Percentiles rank a stretch among this genome's conserved stretches.
Evolutionary conservation across 1,140 invertebrate genomes (phyloP).

Genomic region (Macrotrachela quadricornifera): DNA sequence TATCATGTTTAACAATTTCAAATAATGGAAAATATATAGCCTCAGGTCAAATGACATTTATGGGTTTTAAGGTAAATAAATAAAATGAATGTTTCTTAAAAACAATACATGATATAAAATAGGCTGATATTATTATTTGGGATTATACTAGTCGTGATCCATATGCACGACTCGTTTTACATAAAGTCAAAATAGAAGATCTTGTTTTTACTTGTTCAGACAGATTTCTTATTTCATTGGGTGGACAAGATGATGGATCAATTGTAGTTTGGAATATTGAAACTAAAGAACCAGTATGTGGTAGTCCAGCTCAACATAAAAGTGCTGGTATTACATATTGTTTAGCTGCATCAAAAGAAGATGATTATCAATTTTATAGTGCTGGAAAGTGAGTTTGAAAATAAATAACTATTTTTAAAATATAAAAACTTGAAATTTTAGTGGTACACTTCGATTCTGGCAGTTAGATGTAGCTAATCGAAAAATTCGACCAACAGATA

Average conservation of each 20-base stretch:
- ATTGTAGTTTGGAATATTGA: slow-evolving; percentile 30
- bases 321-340: slow-evolving; percentile 28
- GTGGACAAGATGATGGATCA: slow-evolving; percentile 66
- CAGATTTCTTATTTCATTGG: slow-evolving; percentile 55
- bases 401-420: background rate
- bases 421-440: slow-evolving; percentile 17
- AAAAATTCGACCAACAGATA: slow-evolving; percentile 45
- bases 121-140: slow-evolving; percentile 64
- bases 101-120: slow-evolving; percentile 1
- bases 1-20: slow-evolving; percentile 57
- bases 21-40: slow-evolving; percentile 53
- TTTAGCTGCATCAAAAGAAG: slow-evolving; percentile 20
- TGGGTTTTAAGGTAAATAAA: slow-evolving; percentile 52
- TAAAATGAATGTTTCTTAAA: background rate
- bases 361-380: slow-evolving; percentile 28
- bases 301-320: slow-evolving; percentile 25
- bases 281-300: slow-evolving; percentile 27
- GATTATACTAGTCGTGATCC: slow-evolving; percentile 43
- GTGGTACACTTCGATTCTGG: slow-evolving; percentile 52
- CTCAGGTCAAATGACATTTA: slow-evolving; percentile 65
- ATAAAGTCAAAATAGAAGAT: slow-evolving; percentile 61
- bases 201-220: slow-evolving; percentile 57
- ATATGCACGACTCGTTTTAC: slow-evolving; percentile 47
- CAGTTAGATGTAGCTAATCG: slow-evolving; percentile 45
- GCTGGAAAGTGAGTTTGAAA: slow-evolving; percentile 28